Evolutionary conservation across 2,888 invertebrate species (phyloP).

Genomic region (Eilema depressum): DNA sequence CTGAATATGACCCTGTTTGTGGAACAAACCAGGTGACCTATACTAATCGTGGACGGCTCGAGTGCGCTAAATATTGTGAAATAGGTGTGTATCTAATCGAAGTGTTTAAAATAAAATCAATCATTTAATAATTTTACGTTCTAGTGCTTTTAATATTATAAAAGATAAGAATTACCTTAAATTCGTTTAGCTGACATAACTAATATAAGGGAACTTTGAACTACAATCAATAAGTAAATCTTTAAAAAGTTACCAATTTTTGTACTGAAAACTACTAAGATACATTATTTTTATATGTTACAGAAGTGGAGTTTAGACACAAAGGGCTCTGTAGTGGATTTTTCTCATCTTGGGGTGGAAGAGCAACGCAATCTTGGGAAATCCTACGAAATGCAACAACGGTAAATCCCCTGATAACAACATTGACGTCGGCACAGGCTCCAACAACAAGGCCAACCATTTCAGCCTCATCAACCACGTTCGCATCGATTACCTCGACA

Average conservation of each 20-base stretch:
- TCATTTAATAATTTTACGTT: neutral
- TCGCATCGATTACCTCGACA: neutral
- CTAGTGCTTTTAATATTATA: neutral
- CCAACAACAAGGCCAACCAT: neutral
- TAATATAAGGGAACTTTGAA: neutral
- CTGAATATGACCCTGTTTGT: slow-evolving; percentile 80
- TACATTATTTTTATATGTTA: neutral
- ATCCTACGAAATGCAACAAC: neutral
- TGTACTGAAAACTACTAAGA: neutral
- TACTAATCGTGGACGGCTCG: slow-evolving; percentile 64
- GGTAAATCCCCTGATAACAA: neutral
- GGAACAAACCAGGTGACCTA: slow-evolving; percentile 74
- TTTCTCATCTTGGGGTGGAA: neutral
- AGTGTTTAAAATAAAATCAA: neutral
- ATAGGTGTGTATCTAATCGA: slow-evolving; percentile 64
- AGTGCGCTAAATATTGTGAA: slow-evolving; percentile 76
- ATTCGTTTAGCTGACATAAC: too few relatives aligned
- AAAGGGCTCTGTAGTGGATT: slow-evolving; percentile 3
- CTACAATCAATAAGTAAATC: neutral
- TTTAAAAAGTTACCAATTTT: neutral
- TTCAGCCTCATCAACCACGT: neutral
- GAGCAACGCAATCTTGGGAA: slow-evolving; percentile 7
- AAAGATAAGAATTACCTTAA: neutral
- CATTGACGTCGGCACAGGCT: neutral
- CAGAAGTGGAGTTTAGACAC: slow-evolving; percentile 12